A percentile compares a stretch with the other conserved stretches of the same genome.
Conservation (phyloP, 2,888 invertebrate species). For the Drosophila paranaensis region DNA sequence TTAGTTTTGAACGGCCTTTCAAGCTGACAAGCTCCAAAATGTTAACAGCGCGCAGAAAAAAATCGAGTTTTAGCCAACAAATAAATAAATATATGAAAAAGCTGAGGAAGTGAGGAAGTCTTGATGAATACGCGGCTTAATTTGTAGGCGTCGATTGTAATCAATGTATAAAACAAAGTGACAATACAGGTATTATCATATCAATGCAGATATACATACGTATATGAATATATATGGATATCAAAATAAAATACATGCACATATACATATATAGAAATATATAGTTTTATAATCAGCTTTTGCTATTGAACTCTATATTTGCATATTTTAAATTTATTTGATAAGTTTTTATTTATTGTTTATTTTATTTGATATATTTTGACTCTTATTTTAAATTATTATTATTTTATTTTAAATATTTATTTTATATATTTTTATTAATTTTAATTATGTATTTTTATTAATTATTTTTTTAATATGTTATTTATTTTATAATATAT, state of each 20-base stretch:
- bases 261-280: not conserved
- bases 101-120: slow-evolving; percentile 38
- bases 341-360: not conserved
- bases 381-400: not conserved
- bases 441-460: not conserved
- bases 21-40: slow-evolving; percentile 43
- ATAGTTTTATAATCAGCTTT: not conserved
- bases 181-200: not conserved
- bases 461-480: not conserved
- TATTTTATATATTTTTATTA: not conserved
- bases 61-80: slow-evolving; percentile 31
- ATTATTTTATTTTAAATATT: not conserved
- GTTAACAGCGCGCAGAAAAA: slow-evolving; percentile 23
- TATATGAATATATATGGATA: not conserved
- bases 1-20: slow-evolving; percentile 56
- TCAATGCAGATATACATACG: not conserved
- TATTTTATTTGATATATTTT: not conserved
- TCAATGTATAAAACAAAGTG: slow-evolving; percentile 4
- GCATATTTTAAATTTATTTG: not conserved
- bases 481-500: not conserved
- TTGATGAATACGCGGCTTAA: not conserved
- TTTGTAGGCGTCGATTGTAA: slow-evolving; percentile 21
- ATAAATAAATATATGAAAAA: slow-evolving; percentile 12
- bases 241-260: no score
- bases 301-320: not conserved